Evolutionary conservation across 2,113 vertebrate genomes (phyloP).

Genomic region (Pelobates fuscus): DNA sequence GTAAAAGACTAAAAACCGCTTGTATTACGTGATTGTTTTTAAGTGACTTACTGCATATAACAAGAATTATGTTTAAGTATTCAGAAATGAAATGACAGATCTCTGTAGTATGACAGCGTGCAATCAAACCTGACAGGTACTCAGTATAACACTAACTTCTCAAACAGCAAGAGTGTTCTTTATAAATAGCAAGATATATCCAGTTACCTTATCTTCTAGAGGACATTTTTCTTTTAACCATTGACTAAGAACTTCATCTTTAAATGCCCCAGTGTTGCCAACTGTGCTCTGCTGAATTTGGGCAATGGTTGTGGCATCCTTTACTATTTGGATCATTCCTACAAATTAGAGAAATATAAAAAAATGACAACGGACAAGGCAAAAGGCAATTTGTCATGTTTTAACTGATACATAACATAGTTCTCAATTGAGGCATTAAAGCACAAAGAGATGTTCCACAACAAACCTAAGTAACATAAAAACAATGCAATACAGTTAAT

Average conservation of each 20-base stretch:
- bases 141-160: no score
- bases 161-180: background rate
- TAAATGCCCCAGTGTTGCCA: slow-evolving; percentile 94
- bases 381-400: background rate
- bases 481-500: no score
- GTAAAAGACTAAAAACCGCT: no score
- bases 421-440: no score
- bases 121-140: slow-evolving; percentile 28
- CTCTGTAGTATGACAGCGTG: no score
- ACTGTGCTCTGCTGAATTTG: slow-evolving; percentile 98
- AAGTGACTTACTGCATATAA: no score
- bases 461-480: no score
- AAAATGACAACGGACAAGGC: background rate
- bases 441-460: no score
- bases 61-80: no score
- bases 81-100: no score
- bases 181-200: background rate
- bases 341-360: slow-evolving; percentile 4
- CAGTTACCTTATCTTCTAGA: slow-evolving; percentile 87
- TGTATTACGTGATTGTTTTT: no score
- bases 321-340: slow-evolving; percentile 99
- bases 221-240: slow-evolving; percentile 93
- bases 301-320: slow-evolving; percentile 96
- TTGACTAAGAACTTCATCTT: slow-evolving; percentile 93
- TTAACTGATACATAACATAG: no score